Evolutionary conservation across 2,113 vertebrate species (phyloP).

Genomic region (Leucoraja erinaceus): DNA sequence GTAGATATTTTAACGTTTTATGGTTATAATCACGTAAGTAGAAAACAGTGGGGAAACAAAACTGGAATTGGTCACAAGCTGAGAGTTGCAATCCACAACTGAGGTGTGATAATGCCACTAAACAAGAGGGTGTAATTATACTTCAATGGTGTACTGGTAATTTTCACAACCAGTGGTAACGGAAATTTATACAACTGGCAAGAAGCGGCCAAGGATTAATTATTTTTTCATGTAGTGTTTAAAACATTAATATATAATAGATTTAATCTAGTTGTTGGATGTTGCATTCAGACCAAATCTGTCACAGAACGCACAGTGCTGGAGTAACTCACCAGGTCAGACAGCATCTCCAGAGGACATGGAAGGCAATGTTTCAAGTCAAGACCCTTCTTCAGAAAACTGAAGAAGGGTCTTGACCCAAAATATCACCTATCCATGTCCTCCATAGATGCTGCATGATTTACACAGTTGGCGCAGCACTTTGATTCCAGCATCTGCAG

Average conservation of each 20-base stretch:
- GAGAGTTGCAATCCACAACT: background rate
- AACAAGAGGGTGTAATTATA: background rate
- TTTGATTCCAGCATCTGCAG: too few species aligned
- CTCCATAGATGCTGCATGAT: too few species aligned
- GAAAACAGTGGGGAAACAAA: background rate
- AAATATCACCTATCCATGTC: too few species aligned
- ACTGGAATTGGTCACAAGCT: background rate
- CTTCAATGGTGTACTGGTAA: background rate
- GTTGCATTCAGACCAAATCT: background rate
- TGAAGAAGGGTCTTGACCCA: too few species aligned
- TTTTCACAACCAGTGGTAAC: background rate
- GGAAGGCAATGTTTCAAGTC: too few species aligned
- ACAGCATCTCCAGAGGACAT: too few species aligned
- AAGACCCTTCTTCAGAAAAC: too few species aligned
- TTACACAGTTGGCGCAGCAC: too few species aligned
- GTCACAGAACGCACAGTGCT: background rate
- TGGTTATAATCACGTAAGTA: background rate
- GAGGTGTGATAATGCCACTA: background rate
- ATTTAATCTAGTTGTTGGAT: background rate
- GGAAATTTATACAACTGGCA: background rate
- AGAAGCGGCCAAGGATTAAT: background rate
- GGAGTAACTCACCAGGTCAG: too few species aligned
- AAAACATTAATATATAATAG: background rate
- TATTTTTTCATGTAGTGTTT: background rate
- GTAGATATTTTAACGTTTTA: background rate